These are phyloP conservation scores for Tethea ocularis DNA, from an alignment of 2,888 invertebrate species.

Conservation along the genomic window DNA sequence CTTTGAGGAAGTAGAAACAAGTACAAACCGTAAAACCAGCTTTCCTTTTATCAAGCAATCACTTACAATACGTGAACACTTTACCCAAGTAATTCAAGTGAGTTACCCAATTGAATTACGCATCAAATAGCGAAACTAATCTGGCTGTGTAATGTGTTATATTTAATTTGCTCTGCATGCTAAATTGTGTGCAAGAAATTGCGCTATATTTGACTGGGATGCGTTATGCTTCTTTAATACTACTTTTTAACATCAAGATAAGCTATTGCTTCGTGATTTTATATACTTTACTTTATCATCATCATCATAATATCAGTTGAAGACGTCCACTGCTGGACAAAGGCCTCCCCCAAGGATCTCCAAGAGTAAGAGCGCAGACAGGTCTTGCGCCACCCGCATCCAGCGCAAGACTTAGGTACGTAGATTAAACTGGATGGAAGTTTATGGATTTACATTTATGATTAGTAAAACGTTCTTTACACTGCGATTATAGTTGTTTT, in stretches of 20 bases:
- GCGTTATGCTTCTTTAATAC: neutral
- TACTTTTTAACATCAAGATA: neutral
- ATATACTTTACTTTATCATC: too few relatives aligned
- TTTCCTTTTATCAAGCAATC: conserved; percentile 31
- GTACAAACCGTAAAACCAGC: conserved; percentile 18
- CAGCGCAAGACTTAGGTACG: too few relatives aligned
- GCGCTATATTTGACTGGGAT: neutral
- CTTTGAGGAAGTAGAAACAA: conserved; percentile 24
- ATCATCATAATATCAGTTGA: too few relatives aligned
- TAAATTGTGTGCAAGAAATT: conserved; percentile 13
- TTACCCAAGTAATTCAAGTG: conserved; percentile 13
- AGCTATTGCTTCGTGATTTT: neutral
- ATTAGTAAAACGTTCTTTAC: too few relatives aligned
- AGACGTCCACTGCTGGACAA: too few relatives aligned
- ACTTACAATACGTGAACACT: conserved; percentile 14
- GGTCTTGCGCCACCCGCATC: too few relatives aligned
- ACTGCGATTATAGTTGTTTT: too few relatives aligned
- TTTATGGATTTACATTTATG: too few relatives aligned
- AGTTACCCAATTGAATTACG: conserved; percentile 38
- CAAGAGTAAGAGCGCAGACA: too few relatives aligned
- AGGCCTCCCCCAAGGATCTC: too few relatives aligned
- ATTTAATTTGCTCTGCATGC: conserved; percentile 9
- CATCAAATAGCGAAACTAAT: conserved; percentile 20
- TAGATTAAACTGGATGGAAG: too few relatives aligned
- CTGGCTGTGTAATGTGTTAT: conserved; percentile 11